phyloP scores from a whole-genome alignment of 2,888 invertebrate species.

The Sminthurinus aureus region DNA sequence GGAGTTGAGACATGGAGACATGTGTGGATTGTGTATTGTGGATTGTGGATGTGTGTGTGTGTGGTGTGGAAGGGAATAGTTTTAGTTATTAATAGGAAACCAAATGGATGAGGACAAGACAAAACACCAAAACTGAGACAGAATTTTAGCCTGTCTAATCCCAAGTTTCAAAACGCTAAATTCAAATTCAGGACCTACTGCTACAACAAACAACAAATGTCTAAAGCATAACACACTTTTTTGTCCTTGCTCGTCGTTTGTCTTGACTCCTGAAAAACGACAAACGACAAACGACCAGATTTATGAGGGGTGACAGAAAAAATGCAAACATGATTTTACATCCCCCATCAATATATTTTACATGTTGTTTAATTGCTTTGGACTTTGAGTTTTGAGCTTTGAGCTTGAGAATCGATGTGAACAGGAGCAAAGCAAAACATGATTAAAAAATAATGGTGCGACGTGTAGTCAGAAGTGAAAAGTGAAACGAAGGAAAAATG shows the following conservation, averaged over 20 bases:
- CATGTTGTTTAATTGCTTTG: too few species aligned
- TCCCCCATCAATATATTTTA: too few species aligned
- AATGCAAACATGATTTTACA: too few species aligned
- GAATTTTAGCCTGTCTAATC: too few species aligned
- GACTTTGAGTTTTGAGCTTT: too few species aligned
- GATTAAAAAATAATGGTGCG: too few species aligned
- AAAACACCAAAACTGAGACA: not conserved
- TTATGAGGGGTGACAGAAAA: not conserved
- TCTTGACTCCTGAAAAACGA: not conserved
- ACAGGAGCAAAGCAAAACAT: too few species aligned
- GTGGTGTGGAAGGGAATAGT: not conserved
- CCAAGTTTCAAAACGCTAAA: too few species aligned
- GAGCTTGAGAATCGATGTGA: too few species aligned
- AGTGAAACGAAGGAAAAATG: too few species aligned
- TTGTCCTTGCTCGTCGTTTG: too few species aligned
- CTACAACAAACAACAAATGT: not conserved
- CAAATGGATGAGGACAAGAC: not conserved
- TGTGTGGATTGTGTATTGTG: not conserved
- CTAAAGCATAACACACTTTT: not conserved
- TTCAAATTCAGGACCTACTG: not conserved
- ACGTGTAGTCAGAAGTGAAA: too few species aligned
- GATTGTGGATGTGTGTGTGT: not conserved
- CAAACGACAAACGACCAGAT: not conserved
- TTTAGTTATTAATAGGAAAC: conserved; percentile 12
- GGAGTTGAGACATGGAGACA: not conserved